These are phyloP conservation scores for Ariopsis seemanni DNA, from an alignment of 2,113 vertebrate genomes.

Conservation along the genomic window DNA sequence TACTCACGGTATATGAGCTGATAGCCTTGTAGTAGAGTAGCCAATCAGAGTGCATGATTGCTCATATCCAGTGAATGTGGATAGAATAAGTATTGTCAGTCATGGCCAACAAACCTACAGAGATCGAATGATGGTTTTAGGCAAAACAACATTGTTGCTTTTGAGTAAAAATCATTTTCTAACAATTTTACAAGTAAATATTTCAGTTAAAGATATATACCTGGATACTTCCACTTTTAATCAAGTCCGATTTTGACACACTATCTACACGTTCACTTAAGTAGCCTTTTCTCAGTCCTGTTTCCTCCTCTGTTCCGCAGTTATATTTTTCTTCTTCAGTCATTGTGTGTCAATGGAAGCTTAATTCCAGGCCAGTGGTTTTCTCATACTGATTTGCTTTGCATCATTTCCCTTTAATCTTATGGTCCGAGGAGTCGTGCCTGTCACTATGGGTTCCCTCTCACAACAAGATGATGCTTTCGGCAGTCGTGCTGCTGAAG, in stretches of 20 bases:
- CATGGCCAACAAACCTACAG: background rate
- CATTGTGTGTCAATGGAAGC: background rate
- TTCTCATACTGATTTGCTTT: constrained; percentile 29
- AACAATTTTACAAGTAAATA: background rate
- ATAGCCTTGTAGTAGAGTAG: too few relatives aligned
- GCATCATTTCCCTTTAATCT: constrained; percentile 53
- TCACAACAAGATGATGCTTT: constrained; percentile 62
- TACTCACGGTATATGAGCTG: too few relatives aligned
- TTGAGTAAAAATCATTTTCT: background rate
- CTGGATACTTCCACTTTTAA: background rate
- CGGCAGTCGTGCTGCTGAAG: constrained; percentile 31
- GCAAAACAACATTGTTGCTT: background rate
- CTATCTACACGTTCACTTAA: background rate
- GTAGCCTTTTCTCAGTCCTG: background rate
- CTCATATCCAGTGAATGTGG: too few relatives aligned
- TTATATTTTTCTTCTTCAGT: constrained; percentile 16
- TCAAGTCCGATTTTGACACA: background rate
- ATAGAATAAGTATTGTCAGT: background rate
- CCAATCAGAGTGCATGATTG: too few relatives aligned
- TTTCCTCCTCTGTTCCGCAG: background rate
- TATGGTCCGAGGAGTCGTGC: constrained; percentile 38
- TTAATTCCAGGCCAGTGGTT: constrained; percentile 27
- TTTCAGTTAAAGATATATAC: too few relatives aligned
- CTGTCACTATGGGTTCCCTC: constrained; percentile 59
- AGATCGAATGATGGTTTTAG: background rate